phyloP scores from a whole-genome alignment of 2,113 vertebrate species.

The Hippocampus comes region DNA sequence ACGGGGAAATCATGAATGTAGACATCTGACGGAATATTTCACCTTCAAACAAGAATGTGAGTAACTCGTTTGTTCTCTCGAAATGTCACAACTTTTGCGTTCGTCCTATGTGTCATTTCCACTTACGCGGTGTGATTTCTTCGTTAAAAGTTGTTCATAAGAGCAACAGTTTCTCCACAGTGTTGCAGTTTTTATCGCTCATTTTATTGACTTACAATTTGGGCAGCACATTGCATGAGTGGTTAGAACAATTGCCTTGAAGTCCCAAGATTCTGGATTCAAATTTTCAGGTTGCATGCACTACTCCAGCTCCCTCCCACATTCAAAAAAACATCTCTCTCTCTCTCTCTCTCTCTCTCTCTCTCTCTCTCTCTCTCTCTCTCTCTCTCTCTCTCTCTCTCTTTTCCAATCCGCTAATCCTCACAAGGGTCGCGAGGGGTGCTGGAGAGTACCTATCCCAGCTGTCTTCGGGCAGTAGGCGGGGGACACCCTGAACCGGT shows the following conservation, averaged over 20 bases:
- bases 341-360: too few species aligned
- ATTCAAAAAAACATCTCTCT: too few species aligned
- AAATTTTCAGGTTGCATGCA: too few species aligned
- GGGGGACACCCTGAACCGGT: too few species aligned
- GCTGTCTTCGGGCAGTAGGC: too few species aligned
- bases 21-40: conserved; percentile 84
- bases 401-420: too few species aligned
- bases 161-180: not conserved
- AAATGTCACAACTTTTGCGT: not conserved
- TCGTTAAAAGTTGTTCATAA: not conserved
- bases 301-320: too few species aligned
- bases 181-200: not conserved
- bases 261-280: not conserved
- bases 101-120: not conserved
- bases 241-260: not conserved
- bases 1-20: conserved; percentile 83
- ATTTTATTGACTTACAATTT: not conserved
- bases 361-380: too few species aligned
- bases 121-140: not conserved
- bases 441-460: too few species aligned
- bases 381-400: too few species aligned
- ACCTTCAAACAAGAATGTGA: conserved; percentile 86
- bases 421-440: too few species aligned
- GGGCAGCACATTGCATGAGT: not conserved
- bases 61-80: conserved; percentile 37